Base-by-base conservation (phyloP, 2,113 vertebrate species). In the Vidua chalybeata region DNA sequence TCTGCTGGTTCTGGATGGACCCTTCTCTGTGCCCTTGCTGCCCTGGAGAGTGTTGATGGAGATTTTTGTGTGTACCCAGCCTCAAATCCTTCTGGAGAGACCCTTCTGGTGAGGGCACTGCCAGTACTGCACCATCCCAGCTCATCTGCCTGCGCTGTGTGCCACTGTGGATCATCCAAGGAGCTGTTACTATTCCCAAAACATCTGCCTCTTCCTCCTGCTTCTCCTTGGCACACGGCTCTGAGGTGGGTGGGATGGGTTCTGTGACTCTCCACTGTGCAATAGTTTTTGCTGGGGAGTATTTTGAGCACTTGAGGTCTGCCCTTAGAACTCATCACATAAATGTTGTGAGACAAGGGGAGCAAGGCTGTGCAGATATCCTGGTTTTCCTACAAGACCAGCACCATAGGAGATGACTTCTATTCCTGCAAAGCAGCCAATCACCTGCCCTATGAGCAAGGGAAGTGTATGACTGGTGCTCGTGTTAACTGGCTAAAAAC, bases 71-170 rank as follows among this genome's bases (percentile, higher is more conserved):
- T 62, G 24, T 15, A 24, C 3, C 1, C 15, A 33, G 22, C 6
- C 22, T 37, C 39, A 46, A 39, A 4, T 76, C 11, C 31, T 79
- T 68, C 35, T 1, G 3, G 49, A 11, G 4, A 54, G 31, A 49
- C 7, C 2, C 41, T 43, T 15, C 2, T 55, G 22, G 10, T 80
- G 64, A 13, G 48, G 24, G 3, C 0, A 4, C 9, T 73, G 49
- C 28, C 18, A 7, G 11, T 11, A 2, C 35, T 33, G 27, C 41
- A 10, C 35, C 10, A 48, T 20, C 13, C 6, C 15, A 5, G 18
- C 10, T 81, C 6, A 41, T 37, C 3, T 8, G 8, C 1, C 8
- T 55, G 51, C 0, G 0, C 9, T 30, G 15, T 14, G 1, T 4
- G 6, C 41, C 7, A 51, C 8, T 0, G 0, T 6, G 51, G 55